Base-by-base conservation (phyloP, 2,113 vertebrate species). In the Nothocercus nigrocapillus region DNA sequence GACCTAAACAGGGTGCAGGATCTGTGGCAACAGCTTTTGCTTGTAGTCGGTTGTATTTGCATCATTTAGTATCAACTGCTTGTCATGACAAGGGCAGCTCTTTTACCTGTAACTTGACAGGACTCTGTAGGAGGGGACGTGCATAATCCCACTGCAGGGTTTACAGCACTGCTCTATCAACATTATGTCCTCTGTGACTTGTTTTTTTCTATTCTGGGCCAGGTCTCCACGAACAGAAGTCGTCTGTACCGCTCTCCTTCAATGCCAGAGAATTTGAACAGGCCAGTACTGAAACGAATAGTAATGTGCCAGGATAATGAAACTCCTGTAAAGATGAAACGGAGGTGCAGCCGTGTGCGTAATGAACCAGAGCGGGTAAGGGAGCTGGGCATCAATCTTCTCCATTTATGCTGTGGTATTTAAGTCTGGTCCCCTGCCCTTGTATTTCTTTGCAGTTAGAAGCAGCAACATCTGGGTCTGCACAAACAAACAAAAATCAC, bases 161-260 rank as follows among this genome's bases (percentile, higher is more conserved):
- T 53, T 12, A 56, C 17, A 45, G 70, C 42, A 17, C 24, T 79
- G 58, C 21, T 19, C 56, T 28, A 24, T 53, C 12, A 58, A 45
- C 11, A 38, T 32, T 21, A 10, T 49, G 53, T 32, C 32, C 18
- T 30, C 24, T 25, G 40, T 34, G 17, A 32, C 44, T 53, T 88
- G 13, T 32, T 91, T 51, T 47, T 47, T 95, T 82, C 21, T 66
- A n/a, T 25, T 54, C 47, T 59, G 77, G 88, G 69, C 59, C 77
- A 97, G 94, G 77, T 58, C 45, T 93, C 72, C 30, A 25, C 89
- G 85, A 95, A 88, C 63, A 82, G 84, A 89, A 96, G 82, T 49
- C 77, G 63, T 25, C 56, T 98, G 42, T 96, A 97, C 92, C 93
- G 92, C 61, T 98, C 96, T 5, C 97, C 97, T 25, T 98, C 97